These are phyloP conservation scores for Pygoscelis antarcticus DNA, from an alignment of 2,113 vertebrate genomes.

Conservation along the genomic window DNA sequence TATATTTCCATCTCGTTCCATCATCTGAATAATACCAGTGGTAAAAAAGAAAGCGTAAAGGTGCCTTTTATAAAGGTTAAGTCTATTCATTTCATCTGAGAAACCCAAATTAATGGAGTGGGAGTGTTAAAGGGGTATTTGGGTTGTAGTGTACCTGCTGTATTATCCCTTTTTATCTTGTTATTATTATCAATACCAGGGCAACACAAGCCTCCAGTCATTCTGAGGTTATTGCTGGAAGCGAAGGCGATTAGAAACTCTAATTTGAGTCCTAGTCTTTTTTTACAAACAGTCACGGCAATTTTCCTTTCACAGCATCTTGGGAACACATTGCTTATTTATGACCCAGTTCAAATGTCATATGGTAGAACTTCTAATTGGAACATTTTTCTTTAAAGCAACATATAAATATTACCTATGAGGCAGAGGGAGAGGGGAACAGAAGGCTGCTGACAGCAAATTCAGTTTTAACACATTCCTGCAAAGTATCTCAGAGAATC, in stretches of 20 bases:
- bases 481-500: background rate
- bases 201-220: background rate
- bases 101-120: background rate
- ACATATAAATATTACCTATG: conserved; percentile 26
- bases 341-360: conserved; percentile 49
- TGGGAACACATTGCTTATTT: conserved; percentile 43
- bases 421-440: background rate
- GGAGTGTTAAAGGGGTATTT: background rate
- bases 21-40: background rate
- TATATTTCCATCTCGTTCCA: background rate
- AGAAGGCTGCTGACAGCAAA: background rate
- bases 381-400: conserved; percentile 57
- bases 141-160: background rate
- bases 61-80: background rate
- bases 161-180: background rate
- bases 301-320: conserved; percentile 27
- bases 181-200: conserved; percentile 11
- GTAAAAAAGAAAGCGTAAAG: background rate
- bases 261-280: background rate
- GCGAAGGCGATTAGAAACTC: background rate
- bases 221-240: conserved; percentile 11
- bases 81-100: background rate
- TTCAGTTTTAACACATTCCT: conserved; percentile 2
- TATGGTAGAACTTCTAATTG: conserved; percentile 21
- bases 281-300: background rate